phyloP scores from a whole-genome alignment of 2,888 invertebrate genomes.

The Syrphus vitripennis region DNA sequence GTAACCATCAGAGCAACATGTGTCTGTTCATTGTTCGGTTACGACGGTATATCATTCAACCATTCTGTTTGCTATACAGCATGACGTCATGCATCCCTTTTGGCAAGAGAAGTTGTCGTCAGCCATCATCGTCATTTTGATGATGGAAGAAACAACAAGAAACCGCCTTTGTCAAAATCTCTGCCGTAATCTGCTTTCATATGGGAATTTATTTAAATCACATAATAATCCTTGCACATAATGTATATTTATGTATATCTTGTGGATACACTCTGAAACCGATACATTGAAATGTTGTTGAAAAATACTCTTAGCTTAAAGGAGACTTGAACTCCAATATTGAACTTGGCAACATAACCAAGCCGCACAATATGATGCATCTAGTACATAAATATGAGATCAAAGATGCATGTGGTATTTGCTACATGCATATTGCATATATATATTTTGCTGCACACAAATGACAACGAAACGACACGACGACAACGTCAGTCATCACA shows the following conservation, averaged over 20 bases:
- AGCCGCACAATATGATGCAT: not conserved
- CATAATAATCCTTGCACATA: slow-evolving; percentile 38
- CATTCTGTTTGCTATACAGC: not conserved
- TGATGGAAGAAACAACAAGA: not conserved
- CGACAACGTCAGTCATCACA: slow-evolving; percentile 1
- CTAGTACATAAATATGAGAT: not conserved
- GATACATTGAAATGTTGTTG: not conserved
- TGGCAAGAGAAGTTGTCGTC: not conserved
- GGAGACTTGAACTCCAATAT: slow-evolving; percentile 64
- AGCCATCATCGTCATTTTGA: not conserved
- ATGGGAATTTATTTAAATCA: slow-evolving; percentile 50
- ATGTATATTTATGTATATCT: not conserved
- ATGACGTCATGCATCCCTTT: slow-evolving; percentile 49
- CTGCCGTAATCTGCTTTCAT: slow-evolving; percentile 46
- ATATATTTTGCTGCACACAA: not conserved
- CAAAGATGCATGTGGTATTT: slow-evolving; percentile 3
- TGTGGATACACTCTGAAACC: not conserved
- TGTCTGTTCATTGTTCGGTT: slow-evolving; percentile 8
- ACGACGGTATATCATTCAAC: slow-evolving; percentile 25
- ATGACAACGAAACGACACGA: too few species aligned
- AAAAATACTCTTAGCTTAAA: not conserved
- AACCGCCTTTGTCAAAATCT: slow-evolving; percentile 20
- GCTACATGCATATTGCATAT: not conserved
- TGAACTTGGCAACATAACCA: slow-evolving; percentile 51
- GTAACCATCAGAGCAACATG: slow-evolving; percentile 55